Evolutionary conservation across 1,140 invertebrate species (phyloP), one percentile per base, ranked within the genome.

Genomic region (Drosophila pachea): DNA sequence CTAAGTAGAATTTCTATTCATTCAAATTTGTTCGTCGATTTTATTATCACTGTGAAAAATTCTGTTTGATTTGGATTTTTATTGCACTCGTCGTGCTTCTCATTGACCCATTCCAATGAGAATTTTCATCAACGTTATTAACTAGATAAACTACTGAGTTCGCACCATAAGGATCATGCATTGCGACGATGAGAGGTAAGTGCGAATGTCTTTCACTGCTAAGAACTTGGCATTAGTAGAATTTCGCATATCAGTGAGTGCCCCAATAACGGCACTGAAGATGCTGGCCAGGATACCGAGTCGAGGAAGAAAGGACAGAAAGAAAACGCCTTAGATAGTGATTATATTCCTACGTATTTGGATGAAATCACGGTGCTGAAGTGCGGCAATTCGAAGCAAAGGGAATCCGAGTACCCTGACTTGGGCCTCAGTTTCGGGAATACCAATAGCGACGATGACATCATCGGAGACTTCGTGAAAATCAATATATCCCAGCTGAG

Each of bases 381-480:
- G 9, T 4, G 32, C 5, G 48, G n/a, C 5, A 47, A 63, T 48
- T 8, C 60, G 4, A 63, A 50, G 35, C 50, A 68, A 63, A 6
- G 31, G 6, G 40, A 45, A n/a, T 16, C 50, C 0, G 50, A 64
- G 8, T 12, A 50, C 14, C 16, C 31, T 4, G 33, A 43, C 9
- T 32, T 49, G 43, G 66, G 42, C 7, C 49, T 63, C 49, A 40
- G 14, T 49, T 61, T 36, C 8, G 8, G 22, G 11, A 50, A 61
- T 22, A 11, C 29, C 7, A 42, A 67, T 0, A 42, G 63, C 11
- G 16, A 63, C 9, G 52, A 50, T 4, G 53, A 64, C 16, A 32
- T 68, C 0, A 64, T 68, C 43, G 60, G 66, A 4, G 66, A 68
- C 11, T 63, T 38, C 49, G 36, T 68, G 0, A 68, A 68, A 14